Evolutionary conservation across 2,797 vertebrate genomes (phyloP), one percentile per base, ranked within the genome.

Genomic region (Poecilia picta): DNA sequence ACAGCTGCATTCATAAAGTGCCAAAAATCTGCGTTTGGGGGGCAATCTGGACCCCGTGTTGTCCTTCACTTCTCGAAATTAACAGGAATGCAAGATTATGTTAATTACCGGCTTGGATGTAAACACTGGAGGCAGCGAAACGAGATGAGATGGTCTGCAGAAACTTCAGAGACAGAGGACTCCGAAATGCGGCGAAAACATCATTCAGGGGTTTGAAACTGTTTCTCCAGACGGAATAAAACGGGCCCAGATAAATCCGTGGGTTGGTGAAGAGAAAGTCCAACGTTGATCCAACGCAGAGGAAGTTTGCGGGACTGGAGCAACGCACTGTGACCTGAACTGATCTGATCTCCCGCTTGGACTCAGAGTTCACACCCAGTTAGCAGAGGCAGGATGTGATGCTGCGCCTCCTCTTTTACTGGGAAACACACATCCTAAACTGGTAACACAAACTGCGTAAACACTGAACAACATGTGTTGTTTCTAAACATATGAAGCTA

Each of bases 1-100:
- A 94, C 89, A 92, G 90, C 88, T 90, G 92, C 89, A 94, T 95
- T 95, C 93, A 95, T 33, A 83, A 89, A 86, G 25, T 88, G 93
- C 93, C 93, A 92, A 87, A 89, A 92, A 83, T 83, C 74, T 85
- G 89, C 87, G 83, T 88, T 90, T 87, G 86, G 90, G 89, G 89
- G 89, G 86, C 85, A 93, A 92, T 87, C 86, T 91, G 80, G 88
- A 83, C 89, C 90, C 83, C 84, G 84, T 93, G 93, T 94, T 93
- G 93, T 93, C 93, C 90, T 93, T 93, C 92, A 85, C 87, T 79
- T 82, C n/a, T 88, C 81, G 70, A 91, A 93, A 93, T 93, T 83
- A 94, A 82, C 92, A 84, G 81, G 80, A 89, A 91, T 91, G 88
- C 78, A 85, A 89, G 80, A 91, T 91, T 82, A 84, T 89, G 89